Conservation (phyloP, 1,140 invertebrate species). For the Elymnias hypermnestra region DNA sequence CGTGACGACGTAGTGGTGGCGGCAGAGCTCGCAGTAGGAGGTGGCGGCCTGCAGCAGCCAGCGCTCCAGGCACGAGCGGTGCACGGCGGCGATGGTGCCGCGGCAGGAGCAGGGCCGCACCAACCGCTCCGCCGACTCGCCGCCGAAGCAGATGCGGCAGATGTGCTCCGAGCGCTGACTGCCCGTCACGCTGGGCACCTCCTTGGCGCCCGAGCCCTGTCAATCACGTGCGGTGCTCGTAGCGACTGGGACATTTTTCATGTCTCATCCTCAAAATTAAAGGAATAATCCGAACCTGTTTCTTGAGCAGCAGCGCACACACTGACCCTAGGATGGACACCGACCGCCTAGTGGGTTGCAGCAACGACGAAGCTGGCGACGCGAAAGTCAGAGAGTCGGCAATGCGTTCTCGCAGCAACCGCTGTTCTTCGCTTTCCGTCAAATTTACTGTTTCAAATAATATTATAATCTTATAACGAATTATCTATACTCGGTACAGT, state of each 20-base stretch:
- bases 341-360: slow-evolving; percentile 38
- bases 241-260: too few relatives aligned
- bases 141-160: slow-evolving; percentile 70
- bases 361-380: slow-evolving; percentile 38
- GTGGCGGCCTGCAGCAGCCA: slow-evolving; percentile 81
- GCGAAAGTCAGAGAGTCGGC: slow-evolving; percentile 51
- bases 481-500: too few relatives aligned
- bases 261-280: too few relatives aligned
- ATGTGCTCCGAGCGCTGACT: slow-evolving; percentile 49
- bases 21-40: slow-evolving; percentile 79
- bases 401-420: slow-evolving; percentile 35
- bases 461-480: not conserved
- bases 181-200: slow-evolving; percentile 35
- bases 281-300: slow-evolving; percentile 32
- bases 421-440: slow-evolving; percentile 38
- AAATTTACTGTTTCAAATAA: slow-evolving; percentile 17
- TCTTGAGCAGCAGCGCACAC: slow-evolving; percentile 54
- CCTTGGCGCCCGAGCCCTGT: slow-evolving; percentile 27
- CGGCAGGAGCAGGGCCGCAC: slow-evolving; percentile 68
- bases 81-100: slow-evolving; percentile 82
- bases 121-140: slow-evolving; percentile 60
- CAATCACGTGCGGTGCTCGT: not conserved
- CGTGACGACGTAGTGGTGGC: slow-evolving; percentile 73
- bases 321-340: slow-evolving; percentile 61
- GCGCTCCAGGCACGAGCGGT: slow-evolving; percentile 81